Conservation (phyloP, 2,113 vertebrate species). For the Coryphaenoides rupestris region DNA sequence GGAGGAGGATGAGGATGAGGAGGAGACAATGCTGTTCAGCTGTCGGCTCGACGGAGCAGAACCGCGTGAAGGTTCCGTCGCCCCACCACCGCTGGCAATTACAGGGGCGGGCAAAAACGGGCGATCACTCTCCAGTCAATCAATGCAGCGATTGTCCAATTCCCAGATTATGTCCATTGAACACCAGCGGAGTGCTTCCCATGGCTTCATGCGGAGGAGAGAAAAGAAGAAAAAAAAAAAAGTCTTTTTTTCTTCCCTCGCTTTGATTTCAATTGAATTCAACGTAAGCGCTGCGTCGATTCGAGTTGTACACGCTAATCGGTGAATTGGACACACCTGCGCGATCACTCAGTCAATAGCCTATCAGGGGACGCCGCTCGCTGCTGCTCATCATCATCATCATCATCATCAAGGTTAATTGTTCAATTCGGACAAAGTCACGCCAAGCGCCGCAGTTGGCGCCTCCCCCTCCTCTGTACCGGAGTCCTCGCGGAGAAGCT, state of each 20-base stretch:
- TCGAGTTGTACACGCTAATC: slow-evolving; percentile 26
- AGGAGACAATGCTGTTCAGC: slow-evolving; percentile 30
- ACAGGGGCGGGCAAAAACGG: slow-evolving; percentile 26
- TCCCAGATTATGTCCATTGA: slow-evolving; percentile 15
- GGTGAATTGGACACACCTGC: slow-evolving; percentile 57
- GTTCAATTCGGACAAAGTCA: slow-evolving; percentile 45
- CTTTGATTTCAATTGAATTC: slow-evolving; percentile 13
- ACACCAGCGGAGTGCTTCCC: slow-evolving; percentile 30
- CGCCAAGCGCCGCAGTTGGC: slow-evolving; percentile 30
- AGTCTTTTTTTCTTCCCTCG: slow-evolving; percentile 9
- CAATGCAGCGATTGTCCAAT: slow-evolving; percentile 41
- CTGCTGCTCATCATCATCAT: no score
- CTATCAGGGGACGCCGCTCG: slow-evolving; percentile 52
- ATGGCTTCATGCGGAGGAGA: slow-evolving; percentile 28
- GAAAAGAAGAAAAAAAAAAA: not conserved
- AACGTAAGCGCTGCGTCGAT: slow-evolving; percentile 50
- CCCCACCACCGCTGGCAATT: slow-evolving; percentile 45
- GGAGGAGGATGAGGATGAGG: no score
- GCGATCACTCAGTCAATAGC: slow-evolving; percentile 1
- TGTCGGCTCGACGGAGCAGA: slow-evolving; percentile 25
- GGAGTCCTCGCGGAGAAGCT: no score
- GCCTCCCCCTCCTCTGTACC: slow-evolving; percentile 39
- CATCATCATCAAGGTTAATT: slow-evolving; percentile 72
- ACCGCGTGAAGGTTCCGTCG: slow-evolving; percentile 7
- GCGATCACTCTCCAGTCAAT: slow-evolving; percentile 37